These are phyloP conservation scores for Coenonympha arcania DNA, from an alignment of 2,888 invertebrate genomes.

Conservation along the genomic window DNA sequence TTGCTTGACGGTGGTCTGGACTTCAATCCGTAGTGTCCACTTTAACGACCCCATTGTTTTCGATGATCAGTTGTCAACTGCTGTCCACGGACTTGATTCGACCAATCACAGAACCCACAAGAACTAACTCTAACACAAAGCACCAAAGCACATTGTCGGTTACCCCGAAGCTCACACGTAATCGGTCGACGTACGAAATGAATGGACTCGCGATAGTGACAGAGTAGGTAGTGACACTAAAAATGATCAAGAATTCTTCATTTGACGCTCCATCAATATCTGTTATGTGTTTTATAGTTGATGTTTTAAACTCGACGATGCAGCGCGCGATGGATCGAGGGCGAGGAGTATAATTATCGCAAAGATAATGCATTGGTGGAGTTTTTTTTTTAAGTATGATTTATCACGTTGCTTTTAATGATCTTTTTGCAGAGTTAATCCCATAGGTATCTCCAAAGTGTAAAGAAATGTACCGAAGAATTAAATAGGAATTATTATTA, in stretches of 20 bases:
- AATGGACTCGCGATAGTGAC: constrained; percentile 53
- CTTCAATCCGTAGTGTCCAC: constrained; percentile 60
- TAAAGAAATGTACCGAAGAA: too few relatives aligned
- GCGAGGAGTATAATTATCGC: constrained; percentile 23
- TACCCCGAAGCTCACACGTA: constrained; percentile 7
- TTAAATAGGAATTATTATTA: too few relatives aligned
- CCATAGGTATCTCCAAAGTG: constrained; percentile 1
- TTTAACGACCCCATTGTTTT: constrained; percentile 70
- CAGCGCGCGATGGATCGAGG: constrained; percentile 10
- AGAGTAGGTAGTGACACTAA: constrained; percentile 56
- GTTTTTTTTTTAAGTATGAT: constrained; percentile 19
- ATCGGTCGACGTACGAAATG: constrained; percentile 43
- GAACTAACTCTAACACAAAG: constrained; percentile 27
- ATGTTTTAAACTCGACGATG: constrained; percentile 7
- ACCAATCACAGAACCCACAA: constrained; percentile 19
- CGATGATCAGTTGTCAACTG: constrained; percentile 61
- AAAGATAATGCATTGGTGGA: constrained; percentile 13
- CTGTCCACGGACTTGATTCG: constrained; percentile 37
- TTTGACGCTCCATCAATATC: constrained; percentile 65
- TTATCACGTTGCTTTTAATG: constrained; percentile 14
- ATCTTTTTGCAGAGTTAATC: constrained; percentile 11
- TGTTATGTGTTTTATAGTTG: constrained; percentile 30
- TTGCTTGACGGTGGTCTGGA: constrained; percentile 57
- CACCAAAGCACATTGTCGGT: constrained; percentile 35
- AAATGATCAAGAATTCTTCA: constrained; percentile 55